Conservation (phyloP, 2,797 vertebrate species). For the Urosaurus nigricauda region DNA sequence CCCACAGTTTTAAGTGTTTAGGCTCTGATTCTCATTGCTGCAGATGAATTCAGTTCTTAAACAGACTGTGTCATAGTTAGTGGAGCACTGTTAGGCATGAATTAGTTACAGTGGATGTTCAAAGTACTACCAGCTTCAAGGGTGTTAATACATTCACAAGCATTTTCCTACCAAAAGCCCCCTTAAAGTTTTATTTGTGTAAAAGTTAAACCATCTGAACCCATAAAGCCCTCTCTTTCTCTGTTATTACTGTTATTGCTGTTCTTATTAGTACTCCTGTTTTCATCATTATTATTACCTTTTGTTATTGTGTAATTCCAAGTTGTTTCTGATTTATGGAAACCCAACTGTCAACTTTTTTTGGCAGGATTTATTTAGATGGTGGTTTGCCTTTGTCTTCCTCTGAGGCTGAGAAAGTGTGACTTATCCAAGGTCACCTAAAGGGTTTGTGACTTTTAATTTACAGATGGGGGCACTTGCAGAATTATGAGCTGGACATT, state of each 20-base stretch:
- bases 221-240: background rate
- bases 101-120: background rate
- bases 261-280: background rate
- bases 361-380: too few relatives aligned
- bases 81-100: background rate
- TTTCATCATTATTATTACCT: background rate
- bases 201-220: slow-evolving; percentile 17
- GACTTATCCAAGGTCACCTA: too few relatives aligned
- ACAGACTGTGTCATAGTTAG: background rate
- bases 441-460: too few relatives aligned
- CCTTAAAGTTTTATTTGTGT: background rate
- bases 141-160: background rate
- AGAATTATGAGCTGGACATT: too few relatives aligned
- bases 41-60: slow-evolving; percentile 21
- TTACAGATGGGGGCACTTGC: too few relatives aligned
- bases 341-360: too few relatives aligned
- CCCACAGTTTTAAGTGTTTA: background rate
- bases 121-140: slow-evolving; percentile 25
- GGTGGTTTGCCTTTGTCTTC: too few relatives aligned
- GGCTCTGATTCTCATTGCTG: background rate
- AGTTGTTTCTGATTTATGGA: too few relatives aligned
- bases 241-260: background rate
- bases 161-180: background rate
- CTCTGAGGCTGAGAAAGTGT: too few relatives aligned
- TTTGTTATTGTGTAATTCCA: background rate